Evolutionary conservation across 2,797 vertebrate species (phyloP).

Genomic region (Coregonus suidteri): DNA sequence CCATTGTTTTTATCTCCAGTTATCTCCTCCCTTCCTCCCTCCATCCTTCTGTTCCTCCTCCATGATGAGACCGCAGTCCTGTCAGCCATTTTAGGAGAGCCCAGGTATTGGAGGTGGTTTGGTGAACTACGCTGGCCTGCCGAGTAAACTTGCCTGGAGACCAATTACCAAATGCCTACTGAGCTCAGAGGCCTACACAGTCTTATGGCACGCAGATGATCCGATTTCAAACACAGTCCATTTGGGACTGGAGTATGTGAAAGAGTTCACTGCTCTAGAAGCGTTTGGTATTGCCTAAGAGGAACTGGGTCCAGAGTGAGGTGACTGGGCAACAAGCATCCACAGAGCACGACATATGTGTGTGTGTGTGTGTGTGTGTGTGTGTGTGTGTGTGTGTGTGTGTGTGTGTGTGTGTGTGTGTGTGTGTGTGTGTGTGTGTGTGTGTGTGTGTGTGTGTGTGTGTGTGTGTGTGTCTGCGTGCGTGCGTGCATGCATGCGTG

Average conservation of each 20-base stretch:
- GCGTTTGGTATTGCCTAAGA: neutral
- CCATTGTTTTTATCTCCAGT: conserved; percentile 88
- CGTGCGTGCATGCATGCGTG: neutral
- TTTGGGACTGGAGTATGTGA: neutral
- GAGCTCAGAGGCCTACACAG: too few relatives aligned
- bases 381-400: neutral
- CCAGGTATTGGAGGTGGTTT: neutral
- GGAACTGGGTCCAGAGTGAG: neutral
- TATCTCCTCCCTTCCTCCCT: conserved; percentile 63
- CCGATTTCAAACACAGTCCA: neutral
- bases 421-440: neutral
- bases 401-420: neutral
- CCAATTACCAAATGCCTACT: too few relatives aligned
- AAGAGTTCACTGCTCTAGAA: neutral
- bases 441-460: neutral
- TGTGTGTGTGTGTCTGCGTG: neutral
- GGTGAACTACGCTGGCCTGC: neutral
- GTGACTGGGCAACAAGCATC: neutral
- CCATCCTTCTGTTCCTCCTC: conserved; percentile 10
- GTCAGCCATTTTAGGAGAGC: conserved; percentile 36
- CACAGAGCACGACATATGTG: neutral
- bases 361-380: neutral
- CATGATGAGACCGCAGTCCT: conserved; percentile 32
- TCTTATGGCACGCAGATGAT: neutral
- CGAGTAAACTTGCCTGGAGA: too few relatives aligned